phyloP scores from a whole-genome alignment of 2,888 invertebrate genomes.

The Antheraea assamensis region DNA sequence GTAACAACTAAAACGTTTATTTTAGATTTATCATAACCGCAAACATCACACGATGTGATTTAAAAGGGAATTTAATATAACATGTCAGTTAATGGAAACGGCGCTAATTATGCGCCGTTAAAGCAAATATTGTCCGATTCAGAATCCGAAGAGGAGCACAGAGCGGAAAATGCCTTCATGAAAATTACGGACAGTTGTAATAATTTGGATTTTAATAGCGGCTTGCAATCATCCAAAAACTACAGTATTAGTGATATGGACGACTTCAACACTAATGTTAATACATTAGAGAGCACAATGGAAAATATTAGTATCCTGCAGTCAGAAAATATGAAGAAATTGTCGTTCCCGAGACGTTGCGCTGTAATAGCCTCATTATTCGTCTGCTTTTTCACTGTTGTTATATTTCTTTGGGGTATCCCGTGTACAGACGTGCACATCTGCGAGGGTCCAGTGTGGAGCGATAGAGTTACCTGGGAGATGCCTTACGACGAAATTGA shows the following conservation, averaged over 20 bases:
- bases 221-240: conserved; percentile 70
- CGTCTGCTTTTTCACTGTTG: conserved; percentile 86
- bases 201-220: conserved; percentile 73
- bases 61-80: conserved; percentile 10
- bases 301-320: conserved; percentile 77
- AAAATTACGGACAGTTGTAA: conserved; percentile 67
- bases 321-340: conserved; percentile 77
- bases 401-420: conserved; percentile 88
- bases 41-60: background rate
- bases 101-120: conserved; percentile 86
- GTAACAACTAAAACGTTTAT: background rate
- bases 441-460: conserved; percentile 82
- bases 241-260: conserved; percentile 76
- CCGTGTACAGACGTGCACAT: conserved; percentile 88
- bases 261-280: conserved; percentile 72
- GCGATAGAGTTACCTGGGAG: conserved; percentile 85
- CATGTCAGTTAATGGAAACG: conserved; percentile 75
- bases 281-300: conserved; percentile 75
- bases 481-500: conserved; percentile 86
- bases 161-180: conserved; percentile 61
- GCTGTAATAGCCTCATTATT: conserved; percentile 87
- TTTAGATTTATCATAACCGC: background rate
- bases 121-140: conserved; percentile 90
- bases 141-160: conserved; percentile 87
- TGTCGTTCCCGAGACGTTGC: conserved; percentile 86